Evolutionary conservation across 2,113 vertebrate genomes (phyloP).

Genomic region (Coreoperca whiteheadi): DNA sequence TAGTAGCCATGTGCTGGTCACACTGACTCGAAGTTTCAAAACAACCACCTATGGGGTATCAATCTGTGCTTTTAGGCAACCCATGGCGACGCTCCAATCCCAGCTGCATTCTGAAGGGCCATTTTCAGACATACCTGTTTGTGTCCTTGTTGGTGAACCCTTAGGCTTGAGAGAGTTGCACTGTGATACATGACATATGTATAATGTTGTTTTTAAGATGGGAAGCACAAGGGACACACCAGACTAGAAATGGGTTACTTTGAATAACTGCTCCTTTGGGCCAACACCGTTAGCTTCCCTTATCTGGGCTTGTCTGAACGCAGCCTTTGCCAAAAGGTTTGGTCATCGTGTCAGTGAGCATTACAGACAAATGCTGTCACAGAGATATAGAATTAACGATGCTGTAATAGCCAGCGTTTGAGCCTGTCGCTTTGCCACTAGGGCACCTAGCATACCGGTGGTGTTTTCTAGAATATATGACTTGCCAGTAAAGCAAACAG

Average conservation of each 20-base stretch:
- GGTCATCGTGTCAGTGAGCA: conserved; percentile 34
- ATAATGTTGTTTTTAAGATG: too few relatives aligned
- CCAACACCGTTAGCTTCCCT: not conserved
- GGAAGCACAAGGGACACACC: too few relatives aligned
- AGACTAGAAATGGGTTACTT: not conserved
- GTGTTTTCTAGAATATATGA: conserved; percentile 3
- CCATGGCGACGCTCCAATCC: not conserved
- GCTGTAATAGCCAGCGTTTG: conserved; percentile 15
- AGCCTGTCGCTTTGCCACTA: not conserved
- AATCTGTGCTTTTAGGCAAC: not conserved
- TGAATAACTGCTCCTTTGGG: not conserved
- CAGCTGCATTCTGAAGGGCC: conserved; percentile 11
- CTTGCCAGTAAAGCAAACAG: not conserved
- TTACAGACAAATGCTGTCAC: conserved; percentile 45
- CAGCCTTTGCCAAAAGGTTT: conserved; percentile 22
- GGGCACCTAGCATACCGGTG: not conserved
- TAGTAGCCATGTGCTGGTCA: conserved; percentile 80
- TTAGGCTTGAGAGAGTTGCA: not conserved
- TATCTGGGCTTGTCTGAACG: not conserved
- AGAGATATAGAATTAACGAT: conserved; percentile 45
- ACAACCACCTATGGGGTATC: conserved; percentile 60
- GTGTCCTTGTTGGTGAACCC: conserved; percentile 17
- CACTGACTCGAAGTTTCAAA: conserved; percentile 67
- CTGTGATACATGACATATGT: not conserved
- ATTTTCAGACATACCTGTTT: conserved; percentile 34